These are phyloP conservation scores for Trichonephila clavipes DNA, from an alignment of 1,140 invertebrate genomes.

Conservation along the genomic window DNA sequence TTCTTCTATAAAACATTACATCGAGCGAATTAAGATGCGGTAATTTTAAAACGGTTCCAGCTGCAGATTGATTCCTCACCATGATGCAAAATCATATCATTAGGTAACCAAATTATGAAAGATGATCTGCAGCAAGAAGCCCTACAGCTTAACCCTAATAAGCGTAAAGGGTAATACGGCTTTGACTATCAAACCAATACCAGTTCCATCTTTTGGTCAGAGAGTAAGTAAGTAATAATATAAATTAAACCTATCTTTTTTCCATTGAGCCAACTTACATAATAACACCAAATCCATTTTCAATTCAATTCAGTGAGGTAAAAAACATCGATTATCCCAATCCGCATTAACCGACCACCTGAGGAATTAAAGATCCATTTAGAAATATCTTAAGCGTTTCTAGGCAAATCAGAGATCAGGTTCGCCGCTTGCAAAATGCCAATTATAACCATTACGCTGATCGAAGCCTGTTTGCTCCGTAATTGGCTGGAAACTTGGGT, in stretches of 20 bases:
- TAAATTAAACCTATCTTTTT: not conserved
- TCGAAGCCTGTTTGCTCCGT: not conserved
- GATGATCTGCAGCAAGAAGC: too few relatives aligned
- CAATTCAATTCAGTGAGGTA: not conserved
- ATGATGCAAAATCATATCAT: too few relatives aligned
- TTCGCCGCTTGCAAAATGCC: slow-evolving; percentile 4
- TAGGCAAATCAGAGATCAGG: slow-evolving; percentile 2
- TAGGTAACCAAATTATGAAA: too few relatives aligned
- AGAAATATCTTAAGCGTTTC: not conserved
- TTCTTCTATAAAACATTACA: too few relatives aligned
- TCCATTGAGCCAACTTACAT: not conserved
- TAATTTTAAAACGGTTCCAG: too few relatives aligned
- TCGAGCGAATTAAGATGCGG: too few relatives aligned
- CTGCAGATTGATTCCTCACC: too few relatives aligned
- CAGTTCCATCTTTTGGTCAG: too few relatives aligned
- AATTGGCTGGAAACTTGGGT: slow-evolving; percentile 39
- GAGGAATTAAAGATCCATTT: not conserved
- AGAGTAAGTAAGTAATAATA: too few relatives aligned
- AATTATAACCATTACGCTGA: slow-evolving; percentile 29
- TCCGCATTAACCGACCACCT: not conserved
- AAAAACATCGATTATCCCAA: not conserved
- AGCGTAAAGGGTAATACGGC: too few relatives aligned
- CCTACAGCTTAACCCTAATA: too few relatives aligned
- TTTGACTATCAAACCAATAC: too few relatives aligned
- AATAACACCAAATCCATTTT: not conserved